A percentile compares a stretch with the other conserved stretches of the same genome.
Conservation (phyloP, 2,113 vertebrate species). For the Mormyrus lacerda region DNA sequence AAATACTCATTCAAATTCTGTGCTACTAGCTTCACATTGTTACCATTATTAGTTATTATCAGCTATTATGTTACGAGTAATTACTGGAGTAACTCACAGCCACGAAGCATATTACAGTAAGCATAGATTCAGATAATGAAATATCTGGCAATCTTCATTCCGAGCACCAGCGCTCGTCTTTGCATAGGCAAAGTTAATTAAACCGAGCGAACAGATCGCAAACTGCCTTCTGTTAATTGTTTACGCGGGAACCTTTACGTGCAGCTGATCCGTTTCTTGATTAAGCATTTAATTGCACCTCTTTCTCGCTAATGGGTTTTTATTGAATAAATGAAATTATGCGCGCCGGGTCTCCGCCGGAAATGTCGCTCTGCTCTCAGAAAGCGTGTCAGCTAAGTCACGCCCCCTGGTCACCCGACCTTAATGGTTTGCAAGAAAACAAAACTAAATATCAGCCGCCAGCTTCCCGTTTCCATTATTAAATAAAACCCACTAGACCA, state of each 20-base stretch:
- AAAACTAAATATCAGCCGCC: not conserved
- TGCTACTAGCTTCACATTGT: not conserved
- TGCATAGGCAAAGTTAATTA: conserved; percentile 5
- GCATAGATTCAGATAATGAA: not conserved
- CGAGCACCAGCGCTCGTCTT: not conserved
- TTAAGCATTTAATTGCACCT: conserved; percentile 11
- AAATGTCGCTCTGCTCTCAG: not conserved
- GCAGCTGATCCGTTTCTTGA: not conserved
- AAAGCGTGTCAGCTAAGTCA: not conserved
- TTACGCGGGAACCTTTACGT: not conserved
- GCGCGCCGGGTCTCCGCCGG: not conserved
- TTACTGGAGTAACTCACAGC: not conserved
- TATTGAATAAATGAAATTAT: not conserved
- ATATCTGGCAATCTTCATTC: not conserved
- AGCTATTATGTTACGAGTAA: not conserved
- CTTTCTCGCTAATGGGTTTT: not conserved
- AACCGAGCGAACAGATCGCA: not conserved
- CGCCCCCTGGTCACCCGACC: not conserved
- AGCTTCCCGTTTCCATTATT: not conserved
- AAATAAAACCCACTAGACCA: not conserved
- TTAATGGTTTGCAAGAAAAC: not conserved
- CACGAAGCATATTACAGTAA: not conserved
- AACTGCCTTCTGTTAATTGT: conserved; percentile 5
- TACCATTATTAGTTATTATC: not conserved
- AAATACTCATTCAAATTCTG: not conserved